A percentile compares a stretch with the other conserved stretches of the same genome.
These are phyloP conservation scores for Carassius gibelio DNA, from an alignment of 2,113 vertebrate species.

Conservation along the genomic window DNA sequence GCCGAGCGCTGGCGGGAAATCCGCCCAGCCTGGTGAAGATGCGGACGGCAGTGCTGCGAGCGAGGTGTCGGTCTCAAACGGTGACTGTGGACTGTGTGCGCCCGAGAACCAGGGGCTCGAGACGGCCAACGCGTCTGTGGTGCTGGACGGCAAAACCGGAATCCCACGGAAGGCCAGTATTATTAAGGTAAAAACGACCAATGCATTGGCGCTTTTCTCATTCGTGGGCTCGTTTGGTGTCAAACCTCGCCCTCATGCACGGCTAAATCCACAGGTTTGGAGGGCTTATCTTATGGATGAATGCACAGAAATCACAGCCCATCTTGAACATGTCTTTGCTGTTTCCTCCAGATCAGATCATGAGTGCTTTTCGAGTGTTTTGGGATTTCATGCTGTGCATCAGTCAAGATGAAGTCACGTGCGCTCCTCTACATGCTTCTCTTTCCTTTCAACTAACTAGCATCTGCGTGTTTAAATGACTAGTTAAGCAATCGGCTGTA, in stretches of 20 bases:
- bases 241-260: conserved; percentile 29
- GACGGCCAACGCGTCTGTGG: conserved; percentile 65
- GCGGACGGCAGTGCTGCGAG: conserved; percentile 76
- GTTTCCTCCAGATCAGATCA: neutral
- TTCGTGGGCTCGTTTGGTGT: neutral
- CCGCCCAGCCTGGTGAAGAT: conserved; percentile 62
- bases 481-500: neutral
- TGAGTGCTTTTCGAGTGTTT: neutral
- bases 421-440: neutral
- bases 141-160: conserved; percentile 79
- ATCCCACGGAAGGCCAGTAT: conserved; percentile 94
- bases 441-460: neutral
- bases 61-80: conserved; percentile 82
- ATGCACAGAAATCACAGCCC: neutral
- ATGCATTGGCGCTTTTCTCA: neutral
- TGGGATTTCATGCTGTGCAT: neutral
- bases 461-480: neutral
- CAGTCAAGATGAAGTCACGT: neutral
- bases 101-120: conserved; percentile 77
- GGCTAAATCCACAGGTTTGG: conserved; percentile 47
- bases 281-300: neutral
- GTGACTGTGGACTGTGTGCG: conserved; percentile 79
- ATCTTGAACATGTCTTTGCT: neutral
- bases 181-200: conserved; percentile 87
- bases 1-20: conserved; percentile 57